phyloP scores from a whole-genome alignment of 1,140 invertebrate genomes.

The Ephestia elutella region DNA sequence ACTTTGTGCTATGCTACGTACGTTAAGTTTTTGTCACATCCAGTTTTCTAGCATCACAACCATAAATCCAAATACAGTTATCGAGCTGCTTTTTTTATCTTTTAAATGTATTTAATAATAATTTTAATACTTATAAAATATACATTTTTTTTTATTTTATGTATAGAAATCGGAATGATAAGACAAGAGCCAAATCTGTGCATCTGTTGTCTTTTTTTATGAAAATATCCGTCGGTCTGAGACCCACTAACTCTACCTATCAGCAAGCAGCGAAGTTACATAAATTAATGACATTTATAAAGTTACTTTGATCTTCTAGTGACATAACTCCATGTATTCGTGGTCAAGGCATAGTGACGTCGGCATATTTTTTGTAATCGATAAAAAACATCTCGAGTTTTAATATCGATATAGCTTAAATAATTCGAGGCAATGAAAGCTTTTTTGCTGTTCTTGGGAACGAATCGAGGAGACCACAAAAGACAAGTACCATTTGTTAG shows the following conservation, averaged over 20 bases:
- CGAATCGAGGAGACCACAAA: constrained; percentile 22
- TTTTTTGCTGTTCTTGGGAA: constrained; percentile 25
- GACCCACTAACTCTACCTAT: too few species aligned
- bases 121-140: too few species aligned
- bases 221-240: too few species aligned
- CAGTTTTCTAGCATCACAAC: constrained; percentile 9
- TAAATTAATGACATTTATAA: too few species aligned
- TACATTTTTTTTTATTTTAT: too few species aligned
- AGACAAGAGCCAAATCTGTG: too few species aligned
- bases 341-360: constrained; percentile 47
- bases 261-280: too few species aligned
- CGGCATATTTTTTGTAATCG: constrained; percentile 46
- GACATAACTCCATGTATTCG: constrained; percentile 11
- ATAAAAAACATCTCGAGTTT: constrained; percentile 38
- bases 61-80: constrained; percentile 32
- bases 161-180: too few species aligned
- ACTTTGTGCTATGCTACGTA: too few species aligned
- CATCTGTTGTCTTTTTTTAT: too few species aligned
- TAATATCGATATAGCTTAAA: constrained; percentile 56
- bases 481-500: background rate
- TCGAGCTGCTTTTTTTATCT: too few species aligned
- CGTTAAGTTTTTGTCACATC: constrained; percentile 18
- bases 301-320: background rate
- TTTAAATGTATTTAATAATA: too few species aligned
- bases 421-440: constrained; percentile 33